Evolutionary conservation across 2,797 vertebrate species (phyloP).

Genomic region (Enteromius argenteus): DNA sequence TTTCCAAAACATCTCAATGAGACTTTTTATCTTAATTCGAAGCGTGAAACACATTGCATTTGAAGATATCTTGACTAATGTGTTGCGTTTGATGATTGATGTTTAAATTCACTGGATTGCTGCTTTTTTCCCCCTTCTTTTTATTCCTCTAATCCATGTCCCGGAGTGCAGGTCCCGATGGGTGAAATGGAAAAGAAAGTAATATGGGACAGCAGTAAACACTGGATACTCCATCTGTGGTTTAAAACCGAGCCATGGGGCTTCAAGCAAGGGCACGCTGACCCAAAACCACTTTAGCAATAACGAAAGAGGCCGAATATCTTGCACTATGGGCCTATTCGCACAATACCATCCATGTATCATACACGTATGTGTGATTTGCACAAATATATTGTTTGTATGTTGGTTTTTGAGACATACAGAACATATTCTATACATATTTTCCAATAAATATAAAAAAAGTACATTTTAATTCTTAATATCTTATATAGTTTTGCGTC

Average conservation of each 20-base stretch:
- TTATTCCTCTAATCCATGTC: constrained; percentile 56
- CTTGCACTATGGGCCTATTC: background rate
- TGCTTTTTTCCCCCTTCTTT: constrained; percentile 31
- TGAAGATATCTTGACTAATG: constrained; percentile 46
- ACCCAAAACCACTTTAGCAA: constrained; percentile 35
- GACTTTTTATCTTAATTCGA: constrained; percentile 31
- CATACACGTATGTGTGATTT: background rate
- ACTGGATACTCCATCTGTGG: constrained; percentile 43
- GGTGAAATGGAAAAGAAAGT: constrained; percentile 33
- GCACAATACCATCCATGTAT: background rate
- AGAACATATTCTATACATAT: background rate
- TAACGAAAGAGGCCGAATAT: constrained; percentile 2
- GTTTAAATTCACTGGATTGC: constrained; percentile 40
- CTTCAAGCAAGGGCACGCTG: constrained; percentile 55
- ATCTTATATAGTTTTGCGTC: background rate
- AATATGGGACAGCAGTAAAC: constrained; percentile 47
- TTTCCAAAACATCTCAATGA: constrained; percentile 17
- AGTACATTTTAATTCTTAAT: background rate
- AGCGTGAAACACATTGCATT: constrained; percentile 14
- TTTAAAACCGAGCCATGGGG: constrained; percentile 52
- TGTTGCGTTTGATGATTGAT: constrained; percentile 28
- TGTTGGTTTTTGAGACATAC: background rate
- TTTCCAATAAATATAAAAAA: background rate
- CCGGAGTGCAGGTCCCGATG: constrained; percentile 46
- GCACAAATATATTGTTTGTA: background rate